phyloP scores from a whole-genome alignment of 2,888 invertebrate genomes.

The Augiades crinisus region DNA sequence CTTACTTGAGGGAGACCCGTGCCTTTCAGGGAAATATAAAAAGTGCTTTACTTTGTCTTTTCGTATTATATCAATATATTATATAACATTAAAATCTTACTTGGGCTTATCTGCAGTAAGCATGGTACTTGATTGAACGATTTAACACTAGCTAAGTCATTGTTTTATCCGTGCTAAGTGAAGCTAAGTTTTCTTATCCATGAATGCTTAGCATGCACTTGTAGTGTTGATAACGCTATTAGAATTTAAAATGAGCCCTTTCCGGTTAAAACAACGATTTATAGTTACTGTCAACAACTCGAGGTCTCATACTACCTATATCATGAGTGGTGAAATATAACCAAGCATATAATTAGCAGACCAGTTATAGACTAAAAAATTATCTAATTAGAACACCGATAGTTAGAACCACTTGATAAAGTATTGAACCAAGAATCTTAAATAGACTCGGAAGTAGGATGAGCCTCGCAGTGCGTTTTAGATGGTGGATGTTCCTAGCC shows the following conservation, averaged over 20 bases:
- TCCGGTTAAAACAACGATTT: slow-evolving; percentile 7
- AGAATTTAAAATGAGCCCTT: slow-evolving; percentile 7
- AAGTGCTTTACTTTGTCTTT: too few species aligned
- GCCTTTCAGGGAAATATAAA: too few species aligned
- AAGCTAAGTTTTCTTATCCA: slow-evolving; percentile 8
- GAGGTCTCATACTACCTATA: slow-evolving; percentile 22
- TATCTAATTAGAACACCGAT: slow-evolving; percentile 67
- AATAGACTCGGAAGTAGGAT: slow-evolving; percentile 9
- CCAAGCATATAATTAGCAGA: slow-evolving; percentile 35
- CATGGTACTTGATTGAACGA: too few species aligned
- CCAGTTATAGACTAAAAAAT: slow-evolving; percentile 47
- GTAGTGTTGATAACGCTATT: slow-evolving; percentile 1
- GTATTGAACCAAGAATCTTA: slow-evolving; percentile 8
- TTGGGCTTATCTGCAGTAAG: too few species aligned
- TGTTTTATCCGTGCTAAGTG: too few species aligned
- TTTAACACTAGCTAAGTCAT: too few species aligned
- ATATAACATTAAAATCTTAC: too few species aligned
- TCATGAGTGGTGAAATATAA: slow-evolving; percentile 24
- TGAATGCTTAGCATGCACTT: not conserved
- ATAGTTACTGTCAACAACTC: slow-evolving; percentile 12
- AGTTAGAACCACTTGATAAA: slow-evolving; percentile 44
- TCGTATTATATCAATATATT: too few species aligned
- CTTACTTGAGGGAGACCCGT: too few species aligned
- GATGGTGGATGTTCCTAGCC: not conserved
- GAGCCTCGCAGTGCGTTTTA: slow-evolving; percentile 4